Conservation (phyloP, 2,888 invertebrate species). For the Thymelicus sylvestris region DNA sequence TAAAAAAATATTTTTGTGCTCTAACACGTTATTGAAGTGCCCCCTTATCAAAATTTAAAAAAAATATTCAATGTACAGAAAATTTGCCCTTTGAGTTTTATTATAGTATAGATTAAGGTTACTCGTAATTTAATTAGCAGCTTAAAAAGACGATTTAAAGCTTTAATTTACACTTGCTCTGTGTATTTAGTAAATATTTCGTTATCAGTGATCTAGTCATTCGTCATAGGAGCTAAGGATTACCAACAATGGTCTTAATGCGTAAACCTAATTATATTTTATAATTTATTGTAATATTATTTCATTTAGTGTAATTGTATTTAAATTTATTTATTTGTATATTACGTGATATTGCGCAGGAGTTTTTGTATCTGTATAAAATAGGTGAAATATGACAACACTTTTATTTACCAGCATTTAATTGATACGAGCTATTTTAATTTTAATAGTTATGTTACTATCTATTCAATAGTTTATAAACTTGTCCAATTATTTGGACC, state of each 20-base stretch:
- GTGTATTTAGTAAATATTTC: neutral
- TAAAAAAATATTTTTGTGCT: too few species aligned
- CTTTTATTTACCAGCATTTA: slow-evolving; percentile 2
- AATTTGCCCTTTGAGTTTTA: too few species aligned
- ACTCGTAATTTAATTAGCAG: neutral
- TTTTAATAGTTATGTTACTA: neutral
- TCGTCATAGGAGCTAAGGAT: slow-evolving; percentile 7
- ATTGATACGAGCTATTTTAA: neutral
- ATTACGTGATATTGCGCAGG: neutral
- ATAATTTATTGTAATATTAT: slow-evolving; percentile 2
- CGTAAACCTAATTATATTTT: neutral
- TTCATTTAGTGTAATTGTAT: neutral
- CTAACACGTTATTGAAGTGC: too few species aligned
- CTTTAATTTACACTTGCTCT: slow-evolving; percentile 18
- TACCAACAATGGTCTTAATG: neutral
- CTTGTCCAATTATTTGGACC: neutral
- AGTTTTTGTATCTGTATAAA: neutral
- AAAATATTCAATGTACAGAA: too few species aligned
- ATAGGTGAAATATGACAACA: too few species aligned
- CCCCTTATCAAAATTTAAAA: too few species aligned
- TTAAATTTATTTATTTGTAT: slow-evolving; percentile 17
- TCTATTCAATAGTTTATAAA: neutral
- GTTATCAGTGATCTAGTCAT: slow-evolving; percentile 27
- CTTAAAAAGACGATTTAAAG: slow-evolving; percentile 15
- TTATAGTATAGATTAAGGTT: neutral